Evolutionary conservation across 1,140 invertebrate species (phyloP).

Genomic region (Daktulosphaira vitifoliae): DNA sequence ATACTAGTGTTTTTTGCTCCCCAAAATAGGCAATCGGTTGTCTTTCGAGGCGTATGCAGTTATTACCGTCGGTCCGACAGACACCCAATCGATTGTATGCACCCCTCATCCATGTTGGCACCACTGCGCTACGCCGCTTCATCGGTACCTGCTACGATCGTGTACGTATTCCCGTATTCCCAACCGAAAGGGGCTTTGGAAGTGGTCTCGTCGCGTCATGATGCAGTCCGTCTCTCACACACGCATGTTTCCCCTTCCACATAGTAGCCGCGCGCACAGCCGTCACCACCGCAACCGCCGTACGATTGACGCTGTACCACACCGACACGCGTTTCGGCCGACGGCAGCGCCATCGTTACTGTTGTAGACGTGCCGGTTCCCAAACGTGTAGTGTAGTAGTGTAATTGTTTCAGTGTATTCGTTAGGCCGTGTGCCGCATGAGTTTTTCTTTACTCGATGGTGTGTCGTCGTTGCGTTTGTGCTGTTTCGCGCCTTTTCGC

Average conservation of each 20-base stretch:
- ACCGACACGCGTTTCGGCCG: not conserved
- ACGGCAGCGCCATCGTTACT: not conserved
- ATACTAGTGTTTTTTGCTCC: too few relatives aligned
- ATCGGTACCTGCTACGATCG: not conserved
- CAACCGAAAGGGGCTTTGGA: not conserved
- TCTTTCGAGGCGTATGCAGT: not conserved
- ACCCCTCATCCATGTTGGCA: constrained; percentile 6
- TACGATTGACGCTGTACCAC: not conserved
- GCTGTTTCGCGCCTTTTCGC: not conserved
- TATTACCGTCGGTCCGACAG: not conserved
- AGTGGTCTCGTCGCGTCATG: not conserved
- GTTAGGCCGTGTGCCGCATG: not conserved
- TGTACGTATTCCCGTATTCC: not conserved
- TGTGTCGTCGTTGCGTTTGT: not conserved
- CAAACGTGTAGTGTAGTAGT: constrained; percentile 10
- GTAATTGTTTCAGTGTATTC: not conserved
- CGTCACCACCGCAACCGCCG: not conserved
- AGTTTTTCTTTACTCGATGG: too few relatives aligned
- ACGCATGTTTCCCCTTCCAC: not conserved
- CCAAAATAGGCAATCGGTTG: too few relatives aligned
- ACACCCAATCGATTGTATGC: not conserved
- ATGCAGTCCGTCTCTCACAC: not conserved
- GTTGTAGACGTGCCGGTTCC: not conserved
- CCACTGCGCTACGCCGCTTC: not conserved
- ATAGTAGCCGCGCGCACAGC: not conserved